These are phyloP conservation scores for Sisor rabdophorus DNA, from an alignment of 2,113 vertebrate species.

Conservation along the genomic window DNA sequence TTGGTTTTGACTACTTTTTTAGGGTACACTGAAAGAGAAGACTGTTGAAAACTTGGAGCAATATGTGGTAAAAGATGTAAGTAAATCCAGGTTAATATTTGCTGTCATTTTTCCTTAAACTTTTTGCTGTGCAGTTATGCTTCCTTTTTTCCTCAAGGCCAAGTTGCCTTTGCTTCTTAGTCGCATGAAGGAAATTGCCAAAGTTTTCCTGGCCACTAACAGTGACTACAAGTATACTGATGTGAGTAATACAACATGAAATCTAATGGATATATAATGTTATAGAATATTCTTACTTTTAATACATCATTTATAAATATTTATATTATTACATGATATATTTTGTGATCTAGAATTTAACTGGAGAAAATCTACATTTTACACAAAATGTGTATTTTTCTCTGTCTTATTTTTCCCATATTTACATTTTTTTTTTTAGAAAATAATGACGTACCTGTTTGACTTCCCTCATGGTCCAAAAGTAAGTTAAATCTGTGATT, in stretches of 20 bases:
- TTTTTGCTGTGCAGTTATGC: not conserved
- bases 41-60: constrained; percentile 95
- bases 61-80: constrained; percentile 98
- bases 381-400: no score
- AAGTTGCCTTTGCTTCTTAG: constrained; percentile 93
- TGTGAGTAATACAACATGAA: constrained; percentile 70
- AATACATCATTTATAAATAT: not conserved
- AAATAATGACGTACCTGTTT: constrained; percentile 99
- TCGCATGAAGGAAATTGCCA: constrained; percentile 95
- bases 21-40: constrained; percentile 96
- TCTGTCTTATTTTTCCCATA: not conserved
- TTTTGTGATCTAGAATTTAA: not conserved
- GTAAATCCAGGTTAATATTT: constrained; percentile 53
- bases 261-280: not conserved
- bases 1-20: constrained; percentile 17
- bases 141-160: constrained; percentile 66
- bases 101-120: not conserved
- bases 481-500: constrained; percentile 66
- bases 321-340: not conserved
- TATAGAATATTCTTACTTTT: not conserved
- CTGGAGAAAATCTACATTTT: not conserved
- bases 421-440: constrained; percentile 70
- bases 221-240: constrained; percentile 98
- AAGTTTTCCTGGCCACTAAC: constrained; percentile 97
- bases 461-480: constrained; percentile 95